Evolutionary conservation across 1,140 invertebrate species (phyloP).

Genomic region (Nasonia longicornis): DNA sequence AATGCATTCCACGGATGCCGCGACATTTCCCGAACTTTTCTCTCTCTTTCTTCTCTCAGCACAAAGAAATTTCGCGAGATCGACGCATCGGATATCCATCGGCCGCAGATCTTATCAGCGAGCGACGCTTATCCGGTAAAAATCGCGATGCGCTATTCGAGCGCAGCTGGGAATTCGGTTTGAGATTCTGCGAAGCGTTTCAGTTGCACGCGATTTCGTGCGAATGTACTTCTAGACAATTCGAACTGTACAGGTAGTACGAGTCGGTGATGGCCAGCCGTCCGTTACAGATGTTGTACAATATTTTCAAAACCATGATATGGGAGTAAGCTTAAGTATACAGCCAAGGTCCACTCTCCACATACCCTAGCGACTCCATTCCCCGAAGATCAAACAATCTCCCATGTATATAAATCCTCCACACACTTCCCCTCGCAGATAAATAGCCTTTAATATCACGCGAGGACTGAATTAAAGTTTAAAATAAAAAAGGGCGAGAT

Average conservation of each 20-base stretch:
- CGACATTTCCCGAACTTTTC: constrained; percentile 29
- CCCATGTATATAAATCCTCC: neutral
- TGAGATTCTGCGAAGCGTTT: neutral
- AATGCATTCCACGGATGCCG: constrained; percentile 33
- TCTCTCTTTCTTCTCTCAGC: neutral
- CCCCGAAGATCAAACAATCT: neutral
- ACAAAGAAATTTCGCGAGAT: neutral
- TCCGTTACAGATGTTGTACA: too few species aligned
- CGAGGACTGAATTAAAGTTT: neutral
- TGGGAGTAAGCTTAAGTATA: too few species aligned
- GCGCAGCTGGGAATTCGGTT: neutral
- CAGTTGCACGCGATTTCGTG: neutral
- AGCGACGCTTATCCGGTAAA: neutral
- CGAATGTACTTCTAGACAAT: neutral
- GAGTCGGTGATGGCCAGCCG: neutral
- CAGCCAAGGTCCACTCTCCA: neutral
- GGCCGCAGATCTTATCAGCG: constrained; percentile 13
- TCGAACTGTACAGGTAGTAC: neutral
- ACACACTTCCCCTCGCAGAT: neutral
- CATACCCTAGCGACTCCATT: neutral
- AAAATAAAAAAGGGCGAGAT: neutral
- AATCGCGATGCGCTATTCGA: neutral
- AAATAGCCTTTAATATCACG: constrained; percentile 43
- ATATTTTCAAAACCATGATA: too few species aligned
- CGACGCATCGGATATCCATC: neutral